Conservation (phyloP, 1,140 invertebrate genomes). For the Scaptodrosophila lebanonensis region DNA sequence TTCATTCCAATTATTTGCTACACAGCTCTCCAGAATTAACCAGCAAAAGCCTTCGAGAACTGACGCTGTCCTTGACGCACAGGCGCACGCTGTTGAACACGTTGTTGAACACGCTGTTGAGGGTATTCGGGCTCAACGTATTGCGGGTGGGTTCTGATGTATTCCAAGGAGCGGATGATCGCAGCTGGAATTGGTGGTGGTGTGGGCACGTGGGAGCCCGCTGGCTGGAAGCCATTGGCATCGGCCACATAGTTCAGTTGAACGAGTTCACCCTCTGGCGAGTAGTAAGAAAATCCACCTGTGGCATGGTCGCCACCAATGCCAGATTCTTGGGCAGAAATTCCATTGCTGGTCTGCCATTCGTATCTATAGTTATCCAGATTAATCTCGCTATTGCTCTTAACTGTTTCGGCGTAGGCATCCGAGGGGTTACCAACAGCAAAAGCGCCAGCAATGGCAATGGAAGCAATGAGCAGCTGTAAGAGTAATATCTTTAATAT, state of each 20-base stretch:
- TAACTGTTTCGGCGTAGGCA: constrained; percentile 23
- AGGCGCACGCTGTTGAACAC: too few relatives aligned
- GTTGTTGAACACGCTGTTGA: background rate
- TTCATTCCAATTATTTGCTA: too few relatives aligned
- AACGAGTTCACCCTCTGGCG: constrained; percentile 77
- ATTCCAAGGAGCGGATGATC: constrained; percentile 81
- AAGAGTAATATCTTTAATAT: background rate
- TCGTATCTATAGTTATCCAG: constrained; percentile 77
- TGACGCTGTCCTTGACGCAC: too few relatives aligned
- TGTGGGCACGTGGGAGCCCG: constrained; percentile 85
- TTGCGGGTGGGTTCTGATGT: constrained; percentile 78
- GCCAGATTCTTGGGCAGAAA: constrained; percentile 79
- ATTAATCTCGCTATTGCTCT: constrained; percentile 78
- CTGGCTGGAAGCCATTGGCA: constrained; percentile 86
- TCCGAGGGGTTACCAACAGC: constrained; percentile 31
- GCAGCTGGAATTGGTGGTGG: constrained; percentile 87
- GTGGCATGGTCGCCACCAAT: constrained; percentile 30
- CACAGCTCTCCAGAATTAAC: too few relatives aligned
- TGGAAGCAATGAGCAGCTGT: constrained; percentile 54
- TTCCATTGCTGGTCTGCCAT: constrained; percentile 81
- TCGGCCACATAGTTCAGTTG: constrained; percentile 84
- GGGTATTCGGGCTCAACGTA: constrained; percentile 23
- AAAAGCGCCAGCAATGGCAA: constrained; percentile 49
- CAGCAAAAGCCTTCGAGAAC: too few relatives aligned
- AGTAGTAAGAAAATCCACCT: constrained; percentile 51